phyloP scores from a whole-genome alignment of 2,888 invertebrate genomes.

The Himalopsyche kuldschensis region DNA sequence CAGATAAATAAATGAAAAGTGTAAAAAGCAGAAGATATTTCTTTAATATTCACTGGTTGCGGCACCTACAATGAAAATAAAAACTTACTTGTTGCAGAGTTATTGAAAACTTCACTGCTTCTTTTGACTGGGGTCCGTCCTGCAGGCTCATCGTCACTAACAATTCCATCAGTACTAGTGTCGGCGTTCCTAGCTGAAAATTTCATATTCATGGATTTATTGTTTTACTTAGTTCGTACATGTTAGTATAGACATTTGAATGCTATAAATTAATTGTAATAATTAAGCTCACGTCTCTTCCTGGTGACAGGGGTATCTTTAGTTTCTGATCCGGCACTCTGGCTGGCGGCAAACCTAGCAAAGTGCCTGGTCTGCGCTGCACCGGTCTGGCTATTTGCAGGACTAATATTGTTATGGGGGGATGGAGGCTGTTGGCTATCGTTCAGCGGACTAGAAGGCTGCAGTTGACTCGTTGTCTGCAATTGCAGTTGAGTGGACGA shows the following conservation, averaged over 20 bases:
- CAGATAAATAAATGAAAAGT: too few relatives aligned
- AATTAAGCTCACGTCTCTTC: slow-evolving; percentile 26
- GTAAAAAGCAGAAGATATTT: not conserved
- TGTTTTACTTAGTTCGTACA: too few relatives aligned
- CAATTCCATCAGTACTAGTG: not conserved
- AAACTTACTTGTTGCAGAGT: slow-evolving; percentile 33
- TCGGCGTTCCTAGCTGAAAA: not conserved
- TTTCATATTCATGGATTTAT: too few relatives aligned
- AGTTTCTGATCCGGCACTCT: not conserved
- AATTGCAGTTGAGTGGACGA: slow-evolving; percentile 51
- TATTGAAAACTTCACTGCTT: slow-evolving; percentile 7
- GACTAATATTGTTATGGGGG: not conserved
- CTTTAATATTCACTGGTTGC: not conserved
- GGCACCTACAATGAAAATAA: not conserved
- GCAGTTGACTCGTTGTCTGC: slow-evolving; percentile 39
- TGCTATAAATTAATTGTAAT: too few relatives aligned
- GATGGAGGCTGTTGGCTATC: not conserved
- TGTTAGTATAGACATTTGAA: too few relatives aligned
- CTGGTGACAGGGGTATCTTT: slow-evolving; percentile 1
- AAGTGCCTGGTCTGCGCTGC: slow-evolving; percentile 25
- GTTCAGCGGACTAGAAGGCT: slow-evolving; percentile 37
- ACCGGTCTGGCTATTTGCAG: not conserved
- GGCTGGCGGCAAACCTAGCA: slow-evolving; percentile 21
- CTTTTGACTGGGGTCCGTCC: slow-evolving; percentile 26
- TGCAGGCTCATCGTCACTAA: slow-evolving; percentile 30